Evolutionary conservation across 2,888 invertebrate genomes (phyloP), one percentile per base, ranked within the genome.

Genomic region (Diaperis boleti): DNA sequence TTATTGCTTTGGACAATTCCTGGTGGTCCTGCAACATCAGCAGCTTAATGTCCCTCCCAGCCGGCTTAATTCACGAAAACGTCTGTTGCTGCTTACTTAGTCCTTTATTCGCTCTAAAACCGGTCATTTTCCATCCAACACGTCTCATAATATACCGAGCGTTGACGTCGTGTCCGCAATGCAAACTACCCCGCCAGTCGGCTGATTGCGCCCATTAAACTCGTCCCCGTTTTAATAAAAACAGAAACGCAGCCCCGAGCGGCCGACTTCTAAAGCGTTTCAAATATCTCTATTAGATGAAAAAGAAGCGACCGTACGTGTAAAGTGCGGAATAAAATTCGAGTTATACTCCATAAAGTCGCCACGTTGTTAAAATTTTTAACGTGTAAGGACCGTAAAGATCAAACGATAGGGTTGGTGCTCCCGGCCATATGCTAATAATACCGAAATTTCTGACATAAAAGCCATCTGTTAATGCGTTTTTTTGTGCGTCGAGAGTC

Each of bases 361-460:
- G 31, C 59, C 63, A 63, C 52, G 39, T 59, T 29, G 59, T 63
- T 63, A 59, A 63, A 57, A 54, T 59, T 63, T 63, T 57, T 29
- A 57, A 45, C 62, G 41, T 41, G 59, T 37, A 50, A 42, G 52
- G 45, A 44, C 44, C 59, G 59, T 63, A 52, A 63, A 63, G 63
- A 63, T 63, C 59, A 55, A 59, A 63, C 56, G 63, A 63, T 63
- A 63, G 59, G 33, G 47, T 59, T 54, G 15, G n/a, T 10, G 57
- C 59, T 59, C 52, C 39, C 31, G 57, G 59, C 31, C 59, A 57
- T 45, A 57, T 63, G 63, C 59, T 59, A 63, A 63, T 62, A 62
- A 62, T 59, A 56, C 57, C 52, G 17, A 59, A 61, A 63, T 44
- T 63, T 59, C 63, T 44, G 63, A 59, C 63, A 59, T 63, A 63